A percentile compares a stretch with the other conserved stretches of the same genome.
Conservation (phyloP, 1,140 invertebrate genomes). For the Drosophila repletoides region DNA sequence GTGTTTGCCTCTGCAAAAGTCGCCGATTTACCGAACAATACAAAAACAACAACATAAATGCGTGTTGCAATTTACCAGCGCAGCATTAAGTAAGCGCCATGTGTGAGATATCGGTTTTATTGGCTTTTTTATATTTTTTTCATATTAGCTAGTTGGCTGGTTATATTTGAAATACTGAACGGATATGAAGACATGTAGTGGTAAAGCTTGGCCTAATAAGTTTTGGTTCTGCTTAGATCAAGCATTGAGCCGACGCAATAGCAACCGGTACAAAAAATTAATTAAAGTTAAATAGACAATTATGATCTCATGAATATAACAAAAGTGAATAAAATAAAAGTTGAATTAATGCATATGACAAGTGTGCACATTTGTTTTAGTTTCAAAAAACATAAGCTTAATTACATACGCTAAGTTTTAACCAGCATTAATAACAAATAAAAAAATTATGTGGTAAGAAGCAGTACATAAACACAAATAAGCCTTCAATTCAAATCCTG, state of each 20-base stretch:
- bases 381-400: too few relatives aligned
- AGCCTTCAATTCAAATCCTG: too few relatives aligned
- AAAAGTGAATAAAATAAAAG: too few relatives aligned
- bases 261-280: constrained; percentile 19
- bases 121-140: constrained; percentile 13
- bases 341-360: too few relatives aligned
- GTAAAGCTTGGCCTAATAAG: not conserved
- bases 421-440: too few relatives aligned
- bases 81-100: constrained; percentile 65
- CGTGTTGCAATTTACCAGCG: constrained; percentile 57
- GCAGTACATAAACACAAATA: too few relatives aligned
- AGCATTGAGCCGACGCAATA: constrained; percentile 39
- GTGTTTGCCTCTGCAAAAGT: constrained; percentile 40
- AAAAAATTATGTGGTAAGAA: too few relatives aligned
- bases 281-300: constrained; percentile 49
- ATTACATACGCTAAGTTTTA: too few relatives aligned
- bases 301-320: constrained; percentile 33
- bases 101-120: constrained; percentile 53
- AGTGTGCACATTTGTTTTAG: too few relatives aligned
- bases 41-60: constrained; percentile 63
- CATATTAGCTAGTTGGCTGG: too few relatives aligned
- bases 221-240: constrained; percentile 30
- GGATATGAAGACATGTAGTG: constrained; percentile 61
- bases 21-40: constrained; percentile 63
- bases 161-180: constrained; percentile 44